Evolutionary conservation across 2,888 invertebrate genomes (phyloP), one percentile per base, ranked within the genome.

Genomic region (Perizoma flavofasciatum): DNA sequence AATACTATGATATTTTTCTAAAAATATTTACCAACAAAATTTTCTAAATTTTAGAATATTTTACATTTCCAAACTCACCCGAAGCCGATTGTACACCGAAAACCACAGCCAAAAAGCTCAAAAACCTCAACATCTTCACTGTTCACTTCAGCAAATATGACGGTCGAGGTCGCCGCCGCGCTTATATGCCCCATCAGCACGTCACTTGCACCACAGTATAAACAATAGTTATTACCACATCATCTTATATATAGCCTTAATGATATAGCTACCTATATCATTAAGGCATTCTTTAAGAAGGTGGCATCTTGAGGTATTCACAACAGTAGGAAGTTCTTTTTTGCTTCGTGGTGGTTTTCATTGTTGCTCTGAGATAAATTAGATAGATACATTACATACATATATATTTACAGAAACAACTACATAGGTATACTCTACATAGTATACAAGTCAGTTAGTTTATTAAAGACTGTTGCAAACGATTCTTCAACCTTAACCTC

Each of bases 91-190:
- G 72, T 6, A 67, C 83, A 52, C 77, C 77, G 10, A 83, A 68
- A 56, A 83, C 65, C 51, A 79, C 74, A 50, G 81, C 78, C n/a
- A 85, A 55, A 50, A 87, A 78, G 64, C 77, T 83, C 41, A 85
- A 61, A 61, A 70, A 73, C 22, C 74, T 66, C 61, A 86, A 70
- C 78, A 83, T 57, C 34, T 55, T 54, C 60, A 51, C 55, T 8
- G 37, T 45, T 49, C 59, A 55, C 57, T 40, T 46, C 53, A 37
- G 33, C 40, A 32, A 62, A 51, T 65, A 52, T 61, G 63, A 35
- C 58, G 47, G 41, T 37, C 59, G 51, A 58, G 67, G 63, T 46
- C 49, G 44, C 32, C n/a, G 9, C 22, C 41, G 35, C 50, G 51
- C 58, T 67, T 67, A 59, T 67, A 67, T 51, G 61, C 57, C 45